Conservation (phyloP, 2,888 invertebrate genomes). For the Noctua janthina region DNA sequence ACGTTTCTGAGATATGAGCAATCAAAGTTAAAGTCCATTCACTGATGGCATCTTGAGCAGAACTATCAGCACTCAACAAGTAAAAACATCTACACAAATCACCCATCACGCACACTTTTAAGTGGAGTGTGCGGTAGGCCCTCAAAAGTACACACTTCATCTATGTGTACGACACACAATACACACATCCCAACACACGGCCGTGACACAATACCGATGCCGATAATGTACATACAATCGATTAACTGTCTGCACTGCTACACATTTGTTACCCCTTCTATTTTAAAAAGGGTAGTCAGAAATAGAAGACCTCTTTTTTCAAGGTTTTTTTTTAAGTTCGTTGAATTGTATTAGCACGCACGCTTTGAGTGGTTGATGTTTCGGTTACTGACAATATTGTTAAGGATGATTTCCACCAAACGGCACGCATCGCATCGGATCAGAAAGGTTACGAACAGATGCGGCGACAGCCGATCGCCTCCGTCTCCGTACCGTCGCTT, state of each 20-base stretch:
- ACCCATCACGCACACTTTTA: neutral
- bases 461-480: too few species aligned
- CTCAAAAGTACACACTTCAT: slow-evolving; percentile 13
- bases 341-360: neutral
- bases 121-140: neutral
- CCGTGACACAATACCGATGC: slow-evolving; percentile 70
- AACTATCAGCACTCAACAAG: too few species aligned
- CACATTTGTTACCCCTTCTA: slow-evolving; percentile 62
- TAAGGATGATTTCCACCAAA: too few species aligned
- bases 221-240: slow-evolving; percentile 73
- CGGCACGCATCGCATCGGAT: too few species aligned
- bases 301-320: slow-evolving; percentile 53
- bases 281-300: slow-evolving; percentile 48
- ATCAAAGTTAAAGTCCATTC: too few species aligned
- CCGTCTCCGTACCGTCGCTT: too few species aligned
- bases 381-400: neutral
- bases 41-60: too few species aligned
- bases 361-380: neutral
- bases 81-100: neutral
- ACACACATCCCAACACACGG: slow-evolving; percentile 55
- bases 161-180: slow-evolving; percentile 3
- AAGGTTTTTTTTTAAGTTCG: slow-evolving; percentile 34
- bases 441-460: too few species aligned
- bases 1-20: too few species aligned
- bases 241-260: slow-evolving; percentile 71